Evolutionary conservation across 2,113 vertebrate species (phyloP).

Genomic region (Raja brachyura): DNA sequence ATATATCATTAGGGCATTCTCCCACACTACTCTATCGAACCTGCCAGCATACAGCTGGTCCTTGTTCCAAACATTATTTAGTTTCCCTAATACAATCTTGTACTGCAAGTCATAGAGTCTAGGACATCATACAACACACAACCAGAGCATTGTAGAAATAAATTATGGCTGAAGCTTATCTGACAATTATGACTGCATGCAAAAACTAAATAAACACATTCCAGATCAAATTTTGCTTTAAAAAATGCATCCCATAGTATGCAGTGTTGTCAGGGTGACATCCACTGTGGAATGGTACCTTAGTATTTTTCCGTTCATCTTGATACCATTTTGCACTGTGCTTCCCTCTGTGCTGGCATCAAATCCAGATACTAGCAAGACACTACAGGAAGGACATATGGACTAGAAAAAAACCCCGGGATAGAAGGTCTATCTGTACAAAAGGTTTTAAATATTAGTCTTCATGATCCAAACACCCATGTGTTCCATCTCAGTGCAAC

Average conservation of each 20-base stretch:
- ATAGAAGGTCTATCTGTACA: neutral
- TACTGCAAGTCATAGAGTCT: neutral
- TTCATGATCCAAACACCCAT: neutral
- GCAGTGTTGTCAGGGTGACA: neutral
- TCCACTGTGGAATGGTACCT: conserved; percentile 57
- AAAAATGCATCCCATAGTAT: neutral
- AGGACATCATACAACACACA: neutral
- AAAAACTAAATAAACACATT: neutral
- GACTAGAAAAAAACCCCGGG: conserved; percentile 58
- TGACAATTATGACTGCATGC: neutral
- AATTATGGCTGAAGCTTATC: neutral
- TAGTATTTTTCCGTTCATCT: conserved; percentile 71
- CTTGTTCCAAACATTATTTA: neutral
- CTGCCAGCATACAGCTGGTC: neutral
- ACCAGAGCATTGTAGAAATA: neutral
- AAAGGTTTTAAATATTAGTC: neutral
- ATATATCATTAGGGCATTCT: neutral
- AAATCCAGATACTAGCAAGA: conserved; percentile 58
- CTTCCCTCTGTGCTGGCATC: conserved; percentile 65
- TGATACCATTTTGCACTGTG: conserved; percentile 68
- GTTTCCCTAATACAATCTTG: neutral
- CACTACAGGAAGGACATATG: conserved; percentile 68
- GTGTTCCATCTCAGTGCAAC: neutral
- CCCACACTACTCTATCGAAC: neutral
- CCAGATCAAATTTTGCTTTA: neutral